Evolutionary conservation across 2,888 invertebrate genomes (phyloP).

Genomic region (Nemoura dubitans): DNA sequence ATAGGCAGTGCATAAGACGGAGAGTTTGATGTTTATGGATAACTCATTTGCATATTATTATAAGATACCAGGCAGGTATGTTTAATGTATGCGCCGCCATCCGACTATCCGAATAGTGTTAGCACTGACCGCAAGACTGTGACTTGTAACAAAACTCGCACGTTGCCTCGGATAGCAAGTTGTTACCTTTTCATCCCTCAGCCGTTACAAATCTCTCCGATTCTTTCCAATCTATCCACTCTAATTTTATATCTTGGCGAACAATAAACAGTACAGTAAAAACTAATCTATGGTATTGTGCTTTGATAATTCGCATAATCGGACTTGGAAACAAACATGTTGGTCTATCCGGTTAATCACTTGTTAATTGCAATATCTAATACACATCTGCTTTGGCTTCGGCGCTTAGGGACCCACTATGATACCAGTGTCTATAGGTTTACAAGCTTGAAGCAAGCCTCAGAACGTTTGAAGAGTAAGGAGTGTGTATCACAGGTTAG

Average conservation of each 20-base stretch:
- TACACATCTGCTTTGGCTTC: not conserved
- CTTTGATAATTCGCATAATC: conserved; percentile 12
- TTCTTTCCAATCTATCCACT: not conserved
- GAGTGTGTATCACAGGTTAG: not conserved
- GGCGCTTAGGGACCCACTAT: not conserved
- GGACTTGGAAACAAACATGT: conserved; percentile 12
- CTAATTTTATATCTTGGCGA: not conserved
- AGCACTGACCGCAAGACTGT: not conserved
- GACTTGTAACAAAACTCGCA: not conserved
- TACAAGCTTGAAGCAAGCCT: not conserved
- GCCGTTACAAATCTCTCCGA: not conserved
- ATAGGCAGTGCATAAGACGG: conserved; percentile 29
- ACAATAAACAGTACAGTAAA: conserved; percentile 12
- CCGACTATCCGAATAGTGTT: conserved; percentile 5
- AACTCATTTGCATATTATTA: conserved; percentile 41
- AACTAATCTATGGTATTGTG: conserved; percentile 12
- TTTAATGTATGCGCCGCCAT: conserved; percentile 34
- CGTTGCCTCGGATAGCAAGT: not conserved
- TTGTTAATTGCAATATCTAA: conserved; percentile 3
- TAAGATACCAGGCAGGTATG: conserved; percentile 29
- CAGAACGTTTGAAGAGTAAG: not conserved
- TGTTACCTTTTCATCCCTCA: conserved; percentile 3
- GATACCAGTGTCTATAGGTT: not conserved
- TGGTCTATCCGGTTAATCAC: conserved; percentile 12
- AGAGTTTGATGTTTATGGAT: conserved; percentile 42